Percentiles rank a stretch among this genome's conserved stretches.
These are phyloP conservation scores for Tubiluchus corallicola DNA, from an alignment of 2,888 invertebrate species.

Conservation along the genomic window DNA sequence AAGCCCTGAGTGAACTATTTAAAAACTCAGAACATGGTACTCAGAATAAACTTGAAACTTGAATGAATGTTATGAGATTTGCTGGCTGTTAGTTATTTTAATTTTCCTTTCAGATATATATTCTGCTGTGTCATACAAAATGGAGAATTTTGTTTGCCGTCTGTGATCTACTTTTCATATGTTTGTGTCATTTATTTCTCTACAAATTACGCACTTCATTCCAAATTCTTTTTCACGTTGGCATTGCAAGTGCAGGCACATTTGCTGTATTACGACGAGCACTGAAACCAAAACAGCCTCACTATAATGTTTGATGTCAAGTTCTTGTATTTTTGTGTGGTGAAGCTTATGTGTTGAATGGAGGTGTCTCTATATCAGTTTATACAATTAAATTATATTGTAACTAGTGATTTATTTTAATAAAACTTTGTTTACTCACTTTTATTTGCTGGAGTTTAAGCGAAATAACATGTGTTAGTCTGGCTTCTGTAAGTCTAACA, in stretches of 20 bases:
- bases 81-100: too few relatives aligned
- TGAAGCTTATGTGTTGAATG: too few relatives aligned
- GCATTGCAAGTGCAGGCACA: neutral
- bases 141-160: neutral
- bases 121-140: neutral
- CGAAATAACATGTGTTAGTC: too few relatives aligned
- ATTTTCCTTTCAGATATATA: neutral
- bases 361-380: neutral
- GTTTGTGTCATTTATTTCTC: neutral
- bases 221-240: neutral
- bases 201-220: neutral
- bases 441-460: too few relatives aligned
- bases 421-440: too few relatives aligned
- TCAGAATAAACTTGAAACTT: too few relatives aligned
- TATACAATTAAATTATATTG: neutral
- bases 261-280: neutral
- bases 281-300: neutral
- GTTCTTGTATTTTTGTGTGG: neutral
- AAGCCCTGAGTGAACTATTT: too few relatives aligned
- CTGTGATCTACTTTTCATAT: neutral
- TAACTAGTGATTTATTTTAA: neutral
- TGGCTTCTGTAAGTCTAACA: too few relatives aligned
- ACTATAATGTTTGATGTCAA: constrained; percentile 1
- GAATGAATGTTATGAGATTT: too few relatives aligned
- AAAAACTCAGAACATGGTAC: neutral